Evolutionary conservation across 2,113 vertebrate genomes (phyloP).

Genomic region (Phainopepla nitens): DNA sequence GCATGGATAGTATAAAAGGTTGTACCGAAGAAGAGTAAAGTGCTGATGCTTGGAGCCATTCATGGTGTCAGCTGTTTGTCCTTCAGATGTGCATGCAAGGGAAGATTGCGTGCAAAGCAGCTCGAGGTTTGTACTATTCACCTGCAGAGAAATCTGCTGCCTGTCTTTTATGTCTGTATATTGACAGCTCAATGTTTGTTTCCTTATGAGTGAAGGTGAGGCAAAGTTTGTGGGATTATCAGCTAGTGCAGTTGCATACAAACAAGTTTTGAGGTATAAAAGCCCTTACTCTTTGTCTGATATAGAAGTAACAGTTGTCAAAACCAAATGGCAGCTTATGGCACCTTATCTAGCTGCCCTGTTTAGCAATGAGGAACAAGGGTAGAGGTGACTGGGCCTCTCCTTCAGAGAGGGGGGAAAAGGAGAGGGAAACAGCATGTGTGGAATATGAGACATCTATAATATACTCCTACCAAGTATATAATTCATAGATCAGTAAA

Average conservation of each 20-base stretch:
- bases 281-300: not conserved
- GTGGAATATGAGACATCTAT: not conserved
- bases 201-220: not conserved
- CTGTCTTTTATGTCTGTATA: not conserved
- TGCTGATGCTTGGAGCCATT: too few species aligned
- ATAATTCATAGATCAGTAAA: not conserved
- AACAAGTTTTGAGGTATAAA: not conserved
- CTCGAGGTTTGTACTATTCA: not conserved
- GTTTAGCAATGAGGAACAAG: constrained; percentile 7
- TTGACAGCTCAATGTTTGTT: not conserved
- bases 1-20: too few species aligned
- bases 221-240: not conserved
- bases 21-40: too few species aligned
- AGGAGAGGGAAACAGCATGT: not conserved
- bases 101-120: accelerated
- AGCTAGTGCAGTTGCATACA: not conserved
- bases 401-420: not conserved
- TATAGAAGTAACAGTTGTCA: not conserved
- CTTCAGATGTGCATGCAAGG: not conserved
- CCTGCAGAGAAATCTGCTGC: not conserved
- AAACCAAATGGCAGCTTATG: not conserved
- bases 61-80: too few species aligned
- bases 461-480: not conserved
- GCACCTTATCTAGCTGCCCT: constrained; percentile 2
- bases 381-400: not conserved